Base-by-base conservation (phyloP, 2,888 invertebrate genomes). In the Drosophila hawaiiensis region DNA sequence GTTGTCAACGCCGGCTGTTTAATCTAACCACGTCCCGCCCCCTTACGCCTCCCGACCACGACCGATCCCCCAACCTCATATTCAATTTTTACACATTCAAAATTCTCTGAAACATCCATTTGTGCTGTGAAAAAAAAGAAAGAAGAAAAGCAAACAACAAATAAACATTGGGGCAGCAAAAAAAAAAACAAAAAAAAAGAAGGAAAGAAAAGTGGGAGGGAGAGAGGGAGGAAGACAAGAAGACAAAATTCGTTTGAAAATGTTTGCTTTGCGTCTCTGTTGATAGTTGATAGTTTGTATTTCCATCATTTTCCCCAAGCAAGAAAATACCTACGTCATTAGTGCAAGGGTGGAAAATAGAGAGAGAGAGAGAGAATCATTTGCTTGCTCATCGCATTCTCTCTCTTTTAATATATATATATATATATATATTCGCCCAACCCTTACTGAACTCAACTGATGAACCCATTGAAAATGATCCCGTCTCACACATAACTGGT, bases 251-350 rank as follows among this genome's bases (percentile, higher is more conserved):
- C 43, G 37, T 12, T 43, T 39, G 39, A 47, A 54, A 62, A 52
- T 76, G 58, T 59, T 41, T 61, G 35, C 58, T 58, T 61, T 49
- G 16, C 58, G 47, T 59, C 16, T 60, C 14, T 16, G 14, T 35
- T 35, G 7, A 19, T 35, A 35, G 29, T 62, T 43, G 62, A 47
- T 69, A 55, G 68, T 72, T 69, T 67, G 71, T 35, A 64, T 63
- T 76, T 52, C 43, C 62, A 53, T 60, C 50, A 73, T 67, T 61
- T 37, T 3, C 29, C 16, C 29, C 39, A 55, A 35, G 33, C 29
- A 29, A 50, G 19, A 56, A 74, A 84, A 89, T 78, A 84, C 85
- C 82, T 76, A 84, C 90, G 90, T 89, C 90, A 84, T 84, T 72
- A 68, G 25, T 16, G 43, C 22, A 43, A 14, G 25, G 47, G 22